Base-by-base conservation (phyloP, 2,888 invertebrate species). In the Limnephilus lunatus region DNA sequence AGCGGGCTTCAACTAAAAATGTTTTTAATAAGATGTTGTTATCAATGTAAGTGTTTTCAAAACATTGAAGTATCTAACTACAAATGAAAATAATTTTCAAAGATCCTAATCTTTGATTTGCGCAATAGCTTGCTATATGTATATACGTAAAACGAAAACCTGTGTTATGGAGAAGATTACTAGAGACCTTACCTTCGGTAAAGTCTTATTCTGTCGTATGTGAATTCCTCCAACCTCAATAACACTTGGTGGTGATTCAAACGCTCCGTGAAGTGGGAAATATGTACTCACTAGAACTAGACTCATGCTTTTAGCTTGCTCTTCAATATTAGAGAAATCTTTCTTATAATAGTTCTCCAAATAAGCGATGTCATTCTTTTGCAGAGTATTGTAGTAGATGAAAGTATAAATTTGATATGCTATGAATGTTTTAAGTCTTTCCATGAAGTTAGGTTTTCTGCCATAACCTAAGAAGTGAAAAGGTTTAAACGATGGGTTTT, bases 191-290 rank as follows among this genome's bases (percentile, higher is more conserved):
- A 88, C 88, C 68, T 68, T 30, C 19, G 88, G 88, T 68, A 88
- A 32, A 30, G 88, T 15, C 7, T 88, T 68, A 19, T 30, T 48
- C 3, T 88, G 48, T 19, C 31, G n/a, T 39, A 92, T 85, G 94
- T 97, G 97, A 80, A 97, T 95, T 2, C 97, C 97, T 39, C 96
- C 97, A 81, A 97, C 96, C 94, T 97, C 97, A 80, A 97, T 95
- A 0, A 97, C 94, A 91, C 96, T 96, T 0, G 96, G 96, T 0
- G 96, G 94, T 35, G 95, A 93, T 0, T 97, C 95, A 2, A 96
- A 95, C 0, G 96, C 95, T 0, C 97, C 97, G 83, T 96, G 96
- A 31, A 97, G 94, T 0, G 97, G 96, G 93, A 96, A 96, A 94
- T 97, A 97, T 85, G 97, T 97, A 94, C 97, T 97, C 0, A 96